Base-by-base conservation (phyloP, 2,797 vertebrate species). In the Dermochelys coriacea region DNA sequence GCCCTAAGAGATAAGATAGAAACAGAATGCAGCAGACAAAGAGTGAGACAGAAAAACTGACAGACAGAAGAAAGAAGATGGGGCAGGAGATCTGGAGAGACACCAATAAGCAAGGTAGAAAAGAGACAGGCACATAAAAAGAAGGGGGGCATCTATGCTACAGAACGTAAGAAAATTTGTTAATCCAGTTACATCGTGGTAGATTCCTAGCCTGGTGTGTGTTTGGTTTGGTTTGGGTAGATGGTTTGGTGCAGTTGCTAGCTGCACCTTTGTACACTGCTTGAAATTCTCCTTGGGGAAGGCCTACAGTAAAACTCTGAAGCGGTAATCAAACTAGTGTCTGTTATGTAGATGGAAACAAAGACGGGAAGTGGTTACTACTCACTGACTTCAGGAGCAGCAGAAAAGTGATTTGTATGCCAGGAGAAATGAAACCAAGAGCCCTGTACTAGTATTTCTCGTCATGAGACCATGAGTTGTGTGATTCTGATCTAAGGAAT, bases 331-430 rank as follows among this genome's bases (percentile, higher is more conserved):
- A 50, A 61, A 54, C 49, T 88, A 57, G 51, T 49, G 85, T 41
- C 64, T 82, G 29, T 59, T 77, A 64, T 77, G 59, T 61, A 82
- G 82, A 88, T 77, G 68, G 75, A 55, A 87, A 77, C 71, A 61
- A 85, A 85, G 91, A 77, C 50, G 77, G 55, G 82, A 78, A 85
- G 50, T 85, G n/a, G 52, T 51, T 96, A 86, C 61, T 29, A 61
- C 50, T 93, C 52, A 4, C 41, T 89, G 64, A 21, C 5, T 94
- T 82, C 79, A 74, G 61, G 57, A 87, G 50, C 4, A 12, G 75
- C 8, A 89, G 68, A 82, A 68, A 64, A 64, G 15, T 77, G 75
- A 45, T 83, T 77, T 27, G 61, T 88, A 90, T 64, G 61, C 3
- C 77, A 85, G 34, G 19, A 85, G 88, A 55, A 47, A 77, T 1